Evolutionary conservation across 2,888 invertebrate genomes (phyloP).

Genomic region (Epsilonema sp.): DNA sequence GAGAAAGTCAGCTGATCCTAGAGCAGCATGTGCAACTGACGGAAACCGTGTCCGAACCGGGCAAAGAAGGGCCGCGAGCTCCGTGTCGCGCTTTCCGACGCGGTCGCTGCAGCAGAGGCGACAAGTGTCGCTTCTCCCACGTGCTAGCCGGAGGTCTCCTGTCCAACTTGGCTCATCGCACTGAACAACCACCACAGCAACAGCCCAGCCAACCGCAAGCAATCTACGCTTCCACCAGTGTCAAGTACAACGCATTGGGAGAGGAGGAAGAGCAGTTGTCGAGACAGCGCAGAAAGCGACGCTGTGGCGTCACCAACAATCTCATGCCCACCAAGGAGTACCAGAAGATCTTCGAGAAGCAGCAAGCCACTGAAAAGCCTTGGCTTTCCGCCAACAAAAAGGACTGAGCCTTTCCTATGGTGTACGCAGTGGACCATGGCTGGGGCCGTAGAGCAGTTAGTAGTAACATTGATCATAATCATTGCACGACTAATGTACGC

Average conservation of each 20-base stretch:
- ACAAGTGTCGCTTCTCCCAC: slow-evolving; percentile 2
- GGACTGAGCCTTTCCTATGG: too few relatives aligned
- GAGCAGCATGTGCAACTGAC: slow-evolving; percentile 1
- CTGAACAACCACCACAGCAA: background rate
- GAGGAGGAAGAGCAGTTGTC: background rate
- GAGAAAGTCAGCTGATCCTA: background rate
- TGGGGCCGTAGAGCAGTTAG: too few relatives aligned
- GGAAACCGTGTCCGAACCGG: background rate
- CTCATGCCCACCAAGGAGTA: background rate
- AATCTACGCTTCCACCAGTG: background rate
- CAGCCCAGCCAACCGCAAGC: too few relatives aligned
- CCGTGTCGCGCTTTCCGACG: background rate
- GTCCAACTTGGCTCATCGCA: background rate
- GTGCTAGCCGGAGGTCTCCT: background rate
- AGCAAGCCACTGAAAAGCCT: background rate
- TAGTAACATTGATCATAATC: too few relatives aligned
- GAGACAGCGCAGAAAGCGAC: background rate
- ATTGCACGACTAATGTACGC: too few relatives aligned
- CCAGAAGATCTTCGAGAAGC: background rate
- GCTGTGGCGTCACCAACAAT: background rate
- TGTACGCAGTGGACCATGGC: too few relatives aligned
- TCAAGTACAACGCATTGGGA: background rate
- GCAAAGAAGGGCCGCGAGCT: background rate
- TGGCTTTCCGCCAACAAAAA: background rate
- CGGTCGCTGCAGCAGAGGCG: background rate